Evolutionary conservation across 2,797 vertebrate genomes (phyloP), one percentile per base, ranked within the genome.

Genomic region (Sebastes vulpes): DNA sequence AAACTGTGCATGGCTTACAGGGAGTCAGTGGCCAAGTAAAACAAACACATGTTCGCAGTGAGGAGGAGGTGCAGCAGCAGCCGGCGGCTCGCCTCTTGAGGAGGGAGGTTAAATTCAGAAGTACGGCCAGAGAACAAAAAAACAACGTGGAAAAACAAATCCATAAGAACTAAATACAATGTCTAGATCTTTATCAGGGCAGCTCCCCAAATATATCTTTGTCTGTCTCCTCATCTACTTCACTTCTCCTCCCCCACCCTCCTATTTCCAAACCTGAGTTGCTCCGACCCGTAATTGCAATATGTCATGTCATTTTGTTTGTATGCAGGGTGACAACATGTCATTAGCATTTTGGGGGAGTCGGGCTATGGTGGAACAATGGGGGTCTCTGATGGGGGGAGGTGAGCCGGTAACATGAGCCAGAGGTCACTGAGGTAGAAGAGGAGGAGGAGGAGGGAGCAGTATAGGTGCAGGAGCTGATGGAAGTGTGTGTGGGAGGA

Each of bases 11-110:
- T 86, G 91, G 94, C 92, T 90, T 94, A 93, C 86, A 88, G 87
- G 82, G 93, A 95, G 91, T 89, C 91, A 86, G 87, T 87, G 92
- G 95, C 96, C 95, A 96, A 96, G 92, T 93, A 95, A 96, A 97
- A 96, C 93, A 97, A 97, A 96, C 95, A 96, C 93, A 94, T 89
- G 92, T 81, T 85, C 56, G 21, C 81, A 92, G 86, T 75, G 86
- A 89, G 64, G 57, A 50, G 35, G 72, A 65, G 52, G 63, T 75
- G 77, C 53, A 79, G 89, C 83, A 87, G 89, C 79, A 79, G 84
- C 83, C 82, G 60, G 84, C 77, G 84, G 81, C 88, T 85, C 58
- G 65, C 82, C 89, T 91, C 87, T 80, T 28, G 80, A 81, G 81
- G 84, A 87, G 63, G 80, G 82, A 92, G 90, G 91, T 88, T 91